Evolutionary conservation across 2,797 vertebrate genomes (phyloP), one percentile per base, ranked within the genome.

Genomic region (Anolis apletophallus): DNA sequence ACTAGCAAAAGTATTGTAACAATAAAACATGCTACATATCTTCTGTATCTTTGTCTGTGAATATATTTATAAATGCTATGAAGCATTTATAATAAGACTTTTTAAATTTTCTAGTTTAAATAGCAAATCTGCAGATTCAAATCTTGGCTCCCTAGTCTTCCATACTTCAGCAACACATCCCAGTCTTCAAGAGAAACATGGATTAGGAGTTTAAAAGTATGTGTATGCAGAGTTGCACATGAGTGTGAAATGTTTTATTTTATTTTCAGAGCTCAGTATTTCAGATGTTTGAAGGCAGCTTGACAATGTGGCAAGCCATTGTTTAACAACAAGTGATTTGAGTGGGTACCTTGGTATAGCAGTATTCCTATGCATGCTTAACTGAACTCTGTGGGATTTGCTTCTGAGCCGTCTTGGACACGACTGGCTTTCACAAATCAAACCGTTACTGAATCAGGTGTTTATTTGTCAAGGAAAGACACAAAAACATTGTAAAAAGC

Each of bases 211-310:
- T 71, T 83, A 59, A 81, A 74, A 14, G 2, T 34, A 16, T 67
- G 75, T 71, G 10, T n/a, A 13, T 73, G 19, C 40, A 73, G 3
- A 36, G 34, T 73, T 85, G 52, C 17, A 26, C 32, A 81, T 72
- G 67, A 87, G 46, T 79, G 72, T 79, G 26, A 54, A 57, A 67
- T 75, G 21, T 52, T 67, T 74, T 36, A 74, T 54, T 74, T 75
- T 64, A 82, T 77, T 87, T 83, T 52, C 11, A 77, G 68, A 52
- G 72, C 26, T 52, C n/a, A 13, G 6, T 64, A 34, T 64, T 82
- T 61, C 34, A 68, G 32, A 64, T 61, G 54, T 59, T 83, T 83
- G 81, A 83, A 83, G 46, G 19, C 11, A 79, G 54, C 3, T 34
- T 59, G 75, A 55, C 26, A 59, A 64, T 10, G 61, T 75, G 52